Evolutionary conservation across 2,888 invertebrate species (phyloP), one percentile per base, ranked within the genome.

Genomic region (Pardosa pseudoannulata): DNA sequence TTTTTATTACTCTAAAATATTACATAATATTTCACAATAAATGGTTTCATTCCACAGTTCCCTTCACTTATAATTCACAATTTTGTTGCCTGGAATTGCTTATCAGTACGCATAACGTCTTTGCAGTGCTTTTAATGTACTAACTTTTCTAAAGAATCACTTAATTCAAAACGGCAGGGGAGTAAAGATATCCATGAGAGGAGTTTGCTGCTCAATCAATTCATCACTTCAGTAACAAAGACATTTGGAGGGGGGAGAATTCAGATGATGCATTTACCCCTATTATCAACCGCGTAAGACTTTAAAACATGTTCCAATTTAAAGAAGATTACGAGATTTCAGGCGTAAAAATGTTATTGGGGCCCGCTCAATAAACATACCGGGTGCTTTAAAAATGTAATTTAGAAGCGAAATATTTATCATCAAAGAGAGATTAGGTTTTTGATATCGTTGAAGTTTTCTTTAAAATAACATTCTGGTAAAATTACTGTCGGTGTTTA

Each of bases 301-400:
- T 68, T 65, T 11, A 65, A 65, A 65, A 65, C 31, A 68, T 19
- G 68, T 36, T 31, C 19, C 36, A 23, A 36, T 68, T 68, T 68
- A 68, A 68, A 68, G 68, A 13, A 68, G 31, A 68, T 68, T 68
- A 68, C n/a, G n/a, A 23, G 32, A 19, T 36, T 13, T 36, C 36
- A 68, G 68, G n/a, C n/a, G 32, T 68, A 68, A 36, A 68, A 68
- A 36, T 68, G 68, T n/a, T 68, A 19, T 68, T 16, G 11, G 16
- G 16, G n/a, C 31, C n/a, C 19, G 31, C 29, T 36, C 19, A 36
- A 36, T 32, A 27, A 36, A 23, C 29, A 32, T 16, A 32, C 6
- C 62, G 19, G 9, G 16, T 1, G 41, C 16, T 46, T 9, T 46
- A n/a, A n/a, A n/a, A n/a, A 46, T 9, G 16, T 13, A 2, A 11